Percentiles rank a stretch among this genome's conserved stretches.
phyloP scores from a whole-genome alignment of 2,888 invertebrate genomes.

The Pandemis cinnamomeana region DNA sequence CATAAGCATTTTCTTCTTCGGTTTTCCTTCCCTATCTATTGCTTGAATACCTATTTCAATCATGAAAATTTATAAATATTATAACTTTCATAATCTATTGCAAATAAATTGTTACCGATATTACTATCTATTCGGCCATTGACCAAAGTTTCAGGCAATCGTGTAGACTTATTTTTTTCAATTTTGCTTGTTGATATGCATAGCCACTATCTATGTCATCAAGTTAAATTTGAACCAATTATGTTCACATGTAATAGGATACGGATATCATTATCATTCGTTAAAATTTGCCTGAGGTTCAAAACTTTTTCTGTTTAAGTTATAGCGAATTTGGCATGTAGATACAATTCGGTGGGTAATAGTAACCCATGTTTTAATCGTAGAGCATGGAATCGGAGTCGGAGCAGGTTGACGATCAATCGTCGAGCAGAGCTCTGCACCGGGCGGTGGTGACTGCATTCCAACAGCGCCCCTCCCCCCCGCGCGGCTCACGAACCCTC shows the following conservation, averaged over 20 bases:
- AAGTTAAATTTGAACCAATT: background rate
- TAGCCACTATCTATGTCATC: background rate
- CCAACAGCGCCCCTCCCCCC: constrained; percentile 65
- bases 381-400: constrained; percentile 31
- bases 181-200: background rate
- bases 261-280: background rate
- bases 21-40: background rate
- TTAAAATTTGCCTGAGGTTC: background rate
- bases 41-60: background rate
- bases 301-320: background rate
- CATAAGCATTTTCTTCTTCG: background rate
- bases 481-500: constrained; percentile 60
- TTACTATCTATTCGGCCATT: background rate
- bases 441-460: constrained; percentile 81
- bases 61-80: background rate
- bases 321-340: background rate
- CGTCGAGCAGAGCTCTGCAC: constrained; percentile 60
- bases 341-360: background rate
- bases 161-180: background rate
- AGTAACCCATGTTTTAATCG: constrained; percentile 13
- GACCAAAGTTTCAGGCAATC: background rate
- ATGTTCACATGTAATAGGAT: background rate
- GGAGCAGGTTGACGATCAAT: constrained; percentile 69
- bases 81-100: background rate
- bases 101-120: background rate